These are phyloP conservation scores for honey bee (Apis mellifera) DNA, from an alignment of 1,140 invertebrate genomes.

Conservation along the genomic window Amel_HAv3.1 CM009937.2:760001-760500, in stretches of 20 bases:
- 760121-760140: constrained; percentile 44
- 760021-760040: constrained; percentile 2
- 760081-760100: no score
- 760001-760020: neutral
- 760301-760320: constrained; percentile 47
- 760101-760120: constrained; percentile 8
- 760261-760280: constrained; percentile 55
- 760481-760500: no score
- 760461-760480: neutral
- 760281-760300: constrained; percentile 51
- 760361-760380: constrained; percentile 55
- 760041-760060: constrained; percentile 8
- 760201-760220: constrained; percentile 41
- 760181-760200: constrained; percentile 45
- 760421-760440: neutral
- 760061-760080: neutral
- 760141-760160: constrained; percentile 34
- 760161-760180: constrained; percentile 43
- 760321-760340: constrained; percentile 29
- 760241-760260: constrained; percentile 43
- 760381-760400: constrained; percentile 6
- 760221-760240: constrained; percentile 33
- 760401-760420: constrained; percentile 1
- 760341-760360: constrained; percentile 55
- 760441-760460: neutral